Evolutionary conservation across 35 echinoderm and acorn worm species (phyloP).

Genomic region (Ophioderma brevispina): DNA sequence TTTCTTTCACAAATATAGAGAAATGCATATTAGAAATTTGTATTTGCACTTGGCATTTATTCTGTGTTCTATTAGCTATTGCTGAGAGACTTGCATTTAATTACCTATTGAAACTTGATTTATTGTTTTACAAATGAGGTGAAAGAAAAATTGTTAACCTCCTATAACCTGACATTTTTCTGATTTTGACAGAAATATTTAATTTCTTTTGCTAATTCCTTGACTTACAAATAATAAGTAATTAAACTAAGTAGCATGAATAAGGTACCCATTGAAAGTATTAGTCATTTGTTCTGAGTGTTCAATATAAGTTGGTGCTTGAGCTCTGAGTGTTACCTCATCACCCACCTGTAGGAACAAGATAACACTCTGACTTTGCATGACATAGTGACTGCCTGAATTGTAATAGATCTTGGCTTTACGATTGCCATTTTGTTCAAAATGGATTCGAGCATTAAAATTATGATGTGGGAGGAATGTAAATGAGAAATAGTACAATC

Average conservation of each 20-base stretch:
- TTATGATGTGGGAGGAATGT: not conserved
- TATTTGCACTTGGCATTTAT: too few relatives aligned
- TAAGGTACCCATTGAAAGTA: not conserved
- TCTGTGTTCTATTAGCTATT: too few relatives aligned
- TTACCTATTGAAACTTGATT: too few relatives aligned
- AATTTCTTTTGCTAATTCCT: too few relatives aligned
- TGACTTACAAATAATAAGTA: too few relatives aligned
- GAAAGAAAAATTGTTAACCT: too few relatives aligned
- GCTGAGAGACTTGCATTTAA: too few relatives aligned
- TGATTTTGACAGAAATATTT: too few relatives aligned
- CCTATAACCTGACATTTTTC: too few relatives aligned
- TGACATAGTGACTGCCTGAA: not conserved
- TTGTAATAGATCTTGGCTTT: not conserved
- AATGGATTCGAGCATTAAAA: not conserved
- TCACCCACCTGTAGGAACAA: not conserved
- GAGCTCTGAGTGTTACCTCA: not conserved
- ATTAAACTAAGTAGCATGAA: not conserved
- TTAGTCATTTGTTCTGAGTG: not conserved
- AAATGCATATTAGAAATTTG: too few relatives aligned
- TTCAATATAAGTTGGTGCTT: not conserved
- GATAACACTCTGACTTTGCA: not conserved
- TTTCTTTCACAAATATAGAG: too few relatives aligned
- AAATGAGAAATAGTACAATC: constrained; percentile 1
- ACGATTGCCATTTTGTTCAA: not conserved
- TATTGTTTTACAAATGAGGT: too few relatives aligned